A percentile compares a stretch with the other conserved stretches of the same genome.
These are phyloP conservation scores for Adelges cooleyi DNA, from an alignment of 1,140 invertebrate genomes.

Conservation along the genomic window DNA sequence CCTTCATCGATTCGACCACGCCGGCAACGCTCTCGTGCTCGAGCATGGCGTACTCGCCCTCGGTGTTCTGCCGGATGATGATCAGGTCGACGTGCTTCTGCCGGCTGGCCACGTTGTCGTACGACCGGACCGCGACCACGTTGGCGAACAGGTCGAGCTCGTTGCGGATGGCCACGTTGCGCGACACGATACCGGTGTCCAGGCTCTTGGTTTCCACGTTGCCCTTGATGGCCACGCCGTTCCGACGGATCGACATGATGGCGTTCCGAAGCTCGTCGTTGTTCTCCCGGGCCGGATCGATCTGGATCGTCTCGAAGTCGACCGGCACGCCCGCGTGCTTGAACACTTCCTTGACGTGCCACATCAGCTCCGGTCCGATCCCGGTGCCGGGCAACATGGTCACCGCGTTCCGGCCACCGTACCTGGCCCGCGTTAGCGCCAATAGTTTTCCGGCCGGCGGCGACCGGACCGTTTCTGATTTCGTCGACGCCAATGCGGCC, in stretches of 20 bases:
- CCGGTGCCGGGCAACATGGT: conserved; percentile 89
- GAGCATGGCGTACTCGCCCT: conserved; percentile 91
- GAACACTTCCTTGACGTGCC: conserved; percentile 78
- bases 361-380: conserved; percentile 87
- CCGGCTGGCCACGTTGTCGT: conserved; percentile 69
- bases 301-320: conserved; percentile 89
- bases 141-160: conserved; percentile 94
- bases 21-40: conserved; percentile 92
- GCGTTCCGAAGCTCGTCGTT: conserved; percentile 83
- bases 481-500: no score
- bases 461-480: no score
- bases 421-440: no score
- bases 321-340: conserved; percentile 82
- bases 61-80: conserved; percentile 90
- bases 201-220: conserved; percentile 83
- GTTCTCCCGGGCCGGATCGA: conserved; percentile 71
- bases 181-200: conserved; percentile 58
- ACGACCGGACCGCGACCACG: conserved; percentile 87
- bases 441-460: no score
- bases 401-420: conserved; percentile 86
- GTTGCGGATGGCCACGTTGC: conserved; percentile 81
- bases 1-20: conserved; percentile 94
- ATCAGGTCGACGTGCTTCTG: conserved; percentile 89
- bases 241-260: conserved; percentile 87
- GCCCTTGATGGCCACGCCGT: conserved; percentile 93